Evolutionary conservation across 2,797 vertebrate genomes (phyloP).

Genomic region (Alectoris magna): DNA sequence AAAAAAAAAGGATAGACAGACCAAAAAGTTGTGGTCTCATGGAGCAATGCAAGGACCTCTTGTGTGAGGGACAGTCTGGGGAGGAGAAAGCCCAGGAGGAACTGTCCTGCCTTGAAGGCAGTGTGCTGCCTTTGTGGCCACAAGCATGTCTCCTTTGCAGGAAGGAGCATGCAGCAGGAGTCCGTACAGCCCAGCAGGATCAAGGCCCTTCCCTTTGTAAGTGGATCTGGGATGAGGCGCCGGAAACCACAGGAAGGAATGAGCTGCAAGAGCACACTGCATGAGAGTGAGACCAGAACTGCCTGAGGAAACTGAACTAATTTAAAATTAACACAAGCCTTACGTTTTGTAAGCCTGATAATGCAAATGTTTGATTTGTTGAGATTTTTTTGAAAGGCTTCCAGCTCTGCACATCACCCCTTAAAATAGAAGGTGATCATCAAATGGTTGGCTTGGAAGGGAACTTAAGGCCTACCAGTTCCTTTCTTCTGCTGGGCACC

Average conservation of each 20-base stretch:
- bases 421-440: neutral
- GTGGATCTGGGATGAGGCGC: neutral
- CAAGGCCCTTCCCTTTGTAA: neutral
- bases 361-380: neutral
- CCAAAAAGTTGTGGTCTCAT: neutral
- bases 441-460: no score
- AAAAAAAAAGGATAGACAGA: neutral
- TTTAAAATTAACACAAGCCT: neutral
- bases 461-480: no score
- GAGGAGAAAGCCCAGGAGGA: neutral
- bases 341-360: neutral
- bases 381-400: neutral
- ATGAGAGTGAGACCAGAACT: neutral
- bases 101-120: neutral
- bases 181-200: neutral
- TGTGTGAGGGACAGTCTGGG: neutral
- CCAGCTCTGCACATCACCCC: neutral
- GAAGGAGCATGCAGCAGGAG: neutral
- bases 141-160: neutral
- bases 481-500: no score
- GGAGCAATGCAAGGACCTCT: neutral
- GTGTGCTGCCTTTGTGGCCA: neutral
- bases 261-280: neutral
- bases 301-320: neutral
- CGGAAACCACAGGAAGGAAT: neutral